phyloP scores from a whole-genome alignment of 2,113 vertebrate genomes.

The Pachypanchax playfairii region DNA sequence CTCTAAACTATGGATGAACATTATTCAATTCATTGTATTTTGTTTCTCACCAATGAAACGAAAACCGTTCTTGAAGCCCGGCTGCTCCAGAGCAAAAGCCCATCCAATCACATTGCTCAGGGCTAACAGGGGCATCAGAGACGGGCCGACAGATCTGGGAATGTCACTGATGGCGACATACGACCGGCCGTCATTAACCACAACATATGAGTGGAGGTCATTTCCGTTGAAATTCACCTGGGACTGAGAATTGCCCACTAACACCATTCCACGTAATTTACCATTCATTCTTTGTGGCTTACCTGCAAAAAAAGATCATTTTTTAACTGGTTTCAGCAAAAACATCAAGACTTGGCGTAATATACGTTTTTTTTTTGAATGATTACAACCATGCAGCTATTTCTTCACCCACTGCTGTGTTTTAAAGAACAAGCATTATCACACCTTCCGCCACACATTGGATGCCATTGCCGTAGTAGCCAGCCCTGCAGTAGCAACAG shows the following conservation, averaged over 20 bases:
- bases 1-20: slow-evolving; percentile 56
- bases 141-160: slow-evolving; percentile 82
- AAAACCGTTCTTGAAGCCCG: slow-evolving; percentile 92
- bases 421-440: not conserved
- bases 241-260: slow-evolving; percentile 80
- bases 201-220: slow-evolving; percentile 95
- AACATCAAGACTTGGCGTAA: no score
- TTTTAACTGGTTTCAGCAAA: not conserved
- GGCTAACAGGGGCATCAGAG: slow-evolving; percentile 87
- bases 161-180: slow-evolving; percentile 96
- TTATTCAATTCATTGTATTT: not conserved
- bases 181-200: slow-evolving; percentile 92
- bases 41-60: slow-evolving; percentile 86
- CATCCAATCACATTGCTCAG: slow-evolving; percentile 92
- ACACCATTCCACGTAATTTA: slow-evolving; percentile 88
- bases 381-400: not conserved
- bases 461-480: slow-evolving; percentile 92
- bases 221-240: slow-evolving; percentile 84
- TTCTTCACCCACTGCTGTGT: no score
- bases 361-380: no score
- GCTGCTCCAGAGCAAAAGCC: slow-evolving; percentile 94
- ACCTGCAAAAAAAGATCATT: slow-evolving; percentile 73
- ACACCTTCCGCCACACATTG: slow-evolving; percentile 93
- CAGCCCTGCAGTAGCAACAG: slow-evolving; percentile 90
- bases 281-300: slow-evolving; percentile 94